These are phyloP conservation scores for Stenchaetothrips biformis DNA, from an alignment of 2,888 invertebrate species.

Conservation along the genomic window DNA sequence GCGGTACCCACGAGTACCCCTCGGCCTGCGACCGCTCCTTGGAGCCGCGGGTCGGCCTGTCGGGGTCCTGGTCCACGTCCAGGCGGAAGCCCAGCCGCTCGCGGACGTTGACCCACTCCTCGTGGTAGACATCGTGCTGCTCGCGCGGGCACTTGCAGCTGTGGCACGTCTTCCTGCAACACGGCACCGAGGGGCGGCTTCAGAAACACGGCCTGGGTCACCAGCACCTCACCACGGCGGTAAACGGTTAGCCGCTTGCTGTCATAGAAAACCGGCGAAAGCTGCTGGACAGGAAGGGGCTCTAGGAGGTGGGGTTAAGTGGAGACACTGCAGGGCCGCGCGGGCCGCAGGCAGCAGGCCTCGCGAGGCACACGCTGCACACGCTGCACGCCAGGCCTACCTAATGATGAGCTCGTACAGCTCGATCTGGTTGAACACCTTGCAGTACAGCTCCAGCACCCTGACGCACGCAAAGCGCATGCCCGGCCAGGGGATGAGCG, in stretches of 20 bases:
- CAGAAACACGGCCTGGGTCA: too few species aligned
- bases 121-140: constrained; percentile 83
- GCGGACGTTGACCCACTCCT: constrained; percentile 74
- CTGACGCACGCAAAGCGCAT: constrained; percentile 76
- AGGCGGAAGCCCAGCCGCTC: constrained; percentile 67
- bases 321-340: not conserved
- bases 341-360: not conserved
- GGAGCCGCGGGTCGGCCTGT: constrained; percentile 51
- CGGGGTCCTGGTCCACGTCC: constrained; percentile 50
- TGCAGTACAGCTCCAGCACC: constrained; percentile 79
- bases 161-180: constrained; percentile 83
- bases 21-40: constrained; percentile 53
- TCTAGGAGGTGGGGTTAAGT: too few species aligned
- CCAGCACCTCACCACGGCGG: too few species aligned
- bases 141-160: constrained; percentile 89
- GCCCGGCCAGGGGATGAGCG: constrained; percentile 70
- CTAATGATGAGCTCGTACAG: constrained; percentile 73
- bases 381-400: constrained; percentile 49
- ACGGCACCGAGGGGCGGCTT: not conserved
- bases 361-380: too few species aligned
- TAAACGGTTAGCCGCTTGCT: too few species aligned
- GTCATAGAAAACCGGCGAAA: too few species aligned
- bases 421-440: constrained; percentile 78
- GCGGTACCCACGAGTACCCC: constrained; percentile 71
- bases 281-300: too few species aligned